These are phyloP conservation scores for Pinna nobilis DNA, from an alignment of 1,140 invertebrate genomes.

Conservation along the genomic window DNA sequence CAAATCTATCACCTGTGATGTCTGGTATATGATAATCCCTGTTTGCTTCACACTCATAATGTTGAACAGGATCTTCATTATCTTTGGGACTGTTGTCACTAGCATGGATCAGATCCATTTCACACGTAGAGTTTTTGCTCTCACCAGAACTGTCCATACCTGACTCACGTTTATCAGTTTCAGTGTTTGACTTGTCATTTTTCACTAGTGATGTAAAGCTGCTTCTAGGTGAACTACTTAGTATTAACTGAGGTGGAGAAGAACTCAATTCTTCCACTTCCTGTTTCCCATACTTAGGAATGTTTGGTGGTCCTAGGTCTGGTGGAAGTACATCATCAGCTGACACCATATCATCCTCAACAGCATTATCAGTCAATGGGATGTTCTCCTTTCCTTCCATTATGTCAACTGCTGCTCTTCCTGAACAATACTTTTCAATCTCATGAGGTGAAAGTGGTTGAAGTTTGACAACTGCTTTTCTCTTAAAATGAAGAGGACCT, in stretches of 20 bases:
- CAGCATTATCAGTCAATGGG: not conserved
- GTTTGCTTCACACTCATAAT: not conserved
- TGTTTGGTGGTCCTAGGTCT: constrained; percentile 53
- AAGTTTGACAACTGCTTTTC: constrained; percentile 28
- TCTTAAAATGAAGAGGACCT: constrained; percentile 12
- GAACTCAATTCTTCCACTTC: constrained; percentile 1
- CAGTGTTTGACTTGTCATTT: too few relatives aligned
- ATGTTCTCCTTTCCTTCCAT: constrained; percentile 12
- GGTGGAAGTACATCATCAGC: constrained; percentile 37
- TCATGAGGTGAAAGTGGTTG: constrained; percentile 25
- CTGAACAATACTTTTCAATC: constrained; percentile 25
- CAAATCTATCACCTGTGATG: too few relatives aligned
- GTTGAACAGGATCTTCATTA: not conserved
- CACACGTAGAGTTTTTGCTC: too few relatives aligned
- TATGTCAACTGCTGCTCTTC: too few relatives aligned
- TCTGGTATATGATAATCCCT: not conserved
- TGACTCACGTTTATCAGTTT: not conserved
- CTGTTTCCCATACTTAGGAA: constrained; percentile 31
- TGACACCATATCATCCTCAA: too few relatives aligned
- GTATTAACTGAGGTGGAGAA: constrained; percentile 10
- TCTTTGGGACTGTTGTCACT: not conserved
- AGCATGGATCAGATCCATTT: too few relatives aligned
- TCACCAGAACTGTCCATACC: too few relatives aligned
- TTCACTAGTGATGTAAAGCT: not conserved
- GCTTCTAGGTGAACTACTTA: not conserved